Base-by-base conservation (phyloP, 2,888 invertebrate genomes). In the Tachina grossa region DNA sequence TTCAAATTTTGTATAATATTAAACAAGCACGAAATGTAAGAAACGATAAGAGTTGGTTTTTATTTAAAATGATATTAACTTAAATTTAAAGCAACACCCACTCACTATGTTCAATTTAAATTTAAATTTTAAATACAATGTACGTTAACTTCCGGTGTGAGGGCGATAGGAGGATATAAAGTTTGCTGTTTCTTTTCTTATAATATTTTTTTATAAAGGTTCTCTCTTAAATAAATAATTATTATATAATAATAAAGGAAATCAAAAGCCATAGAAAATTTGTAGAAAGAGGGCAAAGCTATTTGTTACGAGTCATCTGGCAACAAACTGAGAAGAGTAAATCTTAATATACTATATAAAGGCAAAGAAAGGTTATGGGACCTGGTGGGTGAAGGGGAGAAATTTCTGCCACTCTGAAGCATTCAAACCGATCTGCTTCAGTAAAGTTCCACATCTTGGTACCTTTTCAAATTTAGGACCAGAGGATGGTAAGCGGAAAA, bases 11-110 rank as follows among this genome's bases (percentile, higher is more conserved):
- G 10, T 63, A 2, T 9, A 43, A 11, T 61, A 16, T 61, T 61
- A 16, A 11, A n/a, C 16, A 45, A 11, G 59, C 14, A 59, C 19
- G 10, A 19, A 63, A 14, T 16, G 59, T 31, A 59, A 63, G 10
- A 63, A 63, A 14, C 13, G 63, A 65, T 65, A 65, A 65, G 31
- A 65, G n/a, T 47, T 47, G 14, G 22, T 31, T 65, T n/a, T 47
- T 10, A 65, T n/a, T 47, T 14, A 47, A 13, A 31, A 31, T 14
- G n/a, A 22, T 14, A 65, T 16, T 8, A 13, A 14, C 14, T 65
- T 6, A 45, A 43, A 19, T 13, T 45, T 19, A 14, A 16, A 22
- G 14, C 14, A 65, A 65, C 31, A 31, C 31, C 4, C 31, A 31
- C 31, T 31, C 14, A 8, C 13, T 14, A 14, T 16, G 9, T 59